phyloP scores from a whole-genome alignment of 2,888 invertebrate species.

The Lymantria dispar region DNA sequence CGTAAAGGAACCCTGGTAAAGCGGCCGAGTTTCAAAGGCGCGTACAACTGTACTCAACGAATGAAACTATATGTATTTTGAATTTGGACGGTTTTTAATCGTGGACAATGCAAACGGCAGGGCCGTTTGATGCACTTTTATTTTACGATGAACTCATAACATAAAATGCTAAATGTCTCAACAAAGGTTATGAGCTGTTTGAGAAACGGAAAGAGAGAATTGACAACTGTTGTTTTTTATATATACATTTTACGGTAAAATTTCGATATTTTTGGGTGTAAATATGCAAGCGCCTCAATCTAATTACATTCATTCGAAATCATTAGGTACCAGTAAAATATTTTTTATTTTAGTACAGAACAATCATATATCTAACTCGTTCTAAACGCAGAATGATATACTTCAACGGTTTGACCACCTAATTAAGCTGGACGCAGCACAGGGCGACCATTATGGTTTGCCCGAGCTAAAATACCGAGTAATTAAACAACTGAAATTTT shows the following conservation, averaged over 20 bases:
- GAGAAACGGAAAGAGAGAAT: conserved; percentile 36
- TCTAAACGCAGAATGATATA: conserved; percentile 46
- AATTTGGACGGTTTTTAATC: conserved; percentile 64
- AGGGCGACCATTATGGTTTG: conserved; percentile 59
- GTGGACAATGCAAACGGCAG: conserved; percentile 77
- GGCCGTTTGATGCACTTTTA: conserved; percentile 79
- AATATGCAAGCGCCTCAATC: background rate
- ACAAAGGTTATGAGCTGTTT: conserved; percentile 60
- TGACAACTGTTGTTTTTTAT: conserved; percentile 7
- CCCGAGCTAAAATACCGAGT: conserved; percentile 69
- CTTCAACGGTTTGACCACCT: conserved; percentile 52
- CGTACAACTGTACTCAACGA: conserved; percentile 23
- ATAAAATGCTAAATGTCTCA: conserved; percentile 78
- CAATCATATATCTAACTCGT: conserved; percentile 32
- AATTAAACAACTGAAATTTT: conserved; percentile 80
- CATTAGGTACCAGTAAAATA: too few relatives aligned
- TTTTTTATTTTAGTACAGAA: background rate
- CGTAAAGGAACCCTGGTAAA: conserved; percentile 78
- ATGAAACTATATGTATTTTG: conserved; percentile 32
- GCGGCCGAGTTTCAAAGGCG: conserved; percentile 51
- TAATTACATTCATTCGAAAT: too few relatives aligned
- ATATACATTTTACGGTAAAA: background rate
- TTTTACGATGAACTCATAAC: conserved; percentile 79
- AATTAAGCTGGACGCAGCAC: conserved; percentile 57
- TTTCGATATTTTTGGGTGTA: background rate